Percentiles rank a stretch among this genome's conserved stretches.
Evolutionary conservation across 2,797 vertebrate genomes (phyloP).

Genomic region (Onychomys leucogaster): DNA sequence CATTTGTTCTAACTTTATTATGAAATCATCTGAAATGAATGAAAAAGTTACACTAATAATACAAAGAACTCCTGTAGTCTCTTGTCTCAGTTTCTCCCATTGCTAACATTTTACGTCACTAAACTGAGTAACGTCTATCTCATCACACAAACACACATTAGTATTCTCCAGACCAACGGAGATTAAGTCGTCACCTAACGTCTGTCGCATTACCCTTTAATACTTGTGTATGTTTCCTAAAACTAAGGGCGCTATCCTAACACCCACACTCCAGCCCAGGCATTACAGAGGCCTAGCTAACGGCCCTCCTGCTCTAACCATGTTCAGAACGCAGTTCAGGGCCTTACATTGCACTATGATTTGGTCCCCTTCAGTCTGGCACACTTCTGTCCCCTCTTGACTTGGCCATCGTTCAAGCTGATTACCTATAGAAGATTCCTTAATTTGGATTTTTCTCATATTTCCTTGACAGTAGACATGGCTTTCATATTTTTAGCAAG

Average conservation of each 20-base stretch:
- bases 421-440: slow-evolving; percentile 47
- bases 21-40: slow-evolving; percentile 63
- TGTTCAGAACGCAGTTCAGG: not conserved
- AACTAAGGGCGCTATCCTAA: not conserved
- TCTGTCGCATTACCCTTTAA: not conserved
- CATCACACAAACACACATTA: not conserved
- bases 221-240: not conserved
- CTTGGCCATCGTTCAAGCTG: not conserved
- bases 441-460: slow-evolving; percentile 2
- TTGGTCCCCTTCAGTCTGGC: not conserved
- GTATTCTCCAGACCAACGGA: slow-evolving; percentile 3
- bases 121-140: slow-evolving; percentile 18
- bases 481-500: not conserved
- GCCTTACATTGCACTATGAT: not conserved
- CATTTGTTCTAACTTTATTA: slow-evolving; percentile 25
- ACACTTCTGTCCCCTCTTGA: slow-evolving; percentile 22
- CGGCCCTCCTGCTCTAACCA: not conserved
- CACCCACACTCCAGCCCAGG: slow-evolving; percentile 2
- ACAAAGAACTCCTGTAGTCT: not conserved
- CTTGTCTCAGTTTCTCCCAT: not conserved
- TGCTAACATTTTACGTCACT: slow-evolving; percentile 24
- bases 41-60: slow-evolving; percentile 12
- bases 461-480: not conserved
- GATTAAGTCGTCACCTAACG: slow-evolving; percentile 22
- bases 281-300: not conserved